Conservation (phyloP, 2,888 invertebrate species). For the Drosophila engyochracea region DNA sequence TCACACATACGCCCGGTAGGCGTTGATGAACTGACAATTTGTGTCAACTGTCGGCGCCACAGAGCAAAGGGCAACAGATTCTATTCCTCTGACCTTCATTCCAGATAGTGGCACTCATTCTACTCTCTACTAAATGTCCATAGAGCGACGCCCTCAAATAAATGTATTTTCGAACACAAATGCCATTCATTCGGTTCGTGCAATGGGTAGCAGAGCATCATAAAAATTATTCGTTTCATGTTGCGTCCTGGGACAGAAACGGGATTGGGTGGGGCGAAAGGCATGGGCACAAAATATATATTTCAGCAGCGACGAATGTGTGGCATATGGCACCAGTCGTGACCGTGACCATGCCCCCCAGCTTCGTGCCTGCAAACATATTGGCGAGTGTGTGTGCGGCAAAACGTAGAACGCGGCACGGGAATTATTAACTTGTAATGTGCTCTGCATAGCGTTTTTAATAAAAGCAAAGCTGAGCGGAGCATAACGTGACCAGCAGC, state of each 20-base stretch:
- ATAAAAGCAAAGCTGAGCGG: constrained; percentile 72
- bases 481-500: constrained; percentile 71
- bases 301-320: constrained; percentile 67
- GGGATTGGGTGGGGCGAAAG: constrained; percentile 21
- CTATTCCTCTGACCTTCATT: constrained; percentile 2
- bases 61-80: constrained; percentile 63
- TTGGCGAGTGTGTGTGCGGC: constrained; percentile 31
- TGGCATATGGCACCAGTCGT: constrained; percentile 72
- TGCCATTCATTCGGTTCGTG: constrained; percentile 71
- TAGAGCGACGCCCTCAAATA: constrained; percentile 71
- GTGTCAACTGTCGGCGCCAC: constrained; percentile 76
- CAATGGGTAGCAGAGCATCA: constrained; percentile 71
- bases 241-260: constrained; percentile 60
- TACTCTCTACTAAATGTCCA: constrained; percentile 38
- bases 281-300: constrained; percentile 53
- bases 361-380: constrained; percentile 17
- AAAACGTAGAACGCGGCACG: constrained; percentile 62
- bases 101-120: constrained; percentile 4
- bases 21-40: constrained; percentile 83
- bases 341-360: constrained; percentile 46
- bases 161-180: constrained; percentile 80
- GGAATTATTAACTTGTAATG: constrained; percentile 82
- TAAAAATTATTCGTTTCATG: constrained; percentile 82
- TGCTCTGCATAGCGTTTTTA: constrained; percentile 81
- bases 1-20: constrained; percentile 74